A percentile compares a stretch with the other conserved stretches of the same genome.
phyloP scores from a whole-genome alignment of 2,888 invertebrate genomes.

The Lissocephala sabroskyi region DNA sequence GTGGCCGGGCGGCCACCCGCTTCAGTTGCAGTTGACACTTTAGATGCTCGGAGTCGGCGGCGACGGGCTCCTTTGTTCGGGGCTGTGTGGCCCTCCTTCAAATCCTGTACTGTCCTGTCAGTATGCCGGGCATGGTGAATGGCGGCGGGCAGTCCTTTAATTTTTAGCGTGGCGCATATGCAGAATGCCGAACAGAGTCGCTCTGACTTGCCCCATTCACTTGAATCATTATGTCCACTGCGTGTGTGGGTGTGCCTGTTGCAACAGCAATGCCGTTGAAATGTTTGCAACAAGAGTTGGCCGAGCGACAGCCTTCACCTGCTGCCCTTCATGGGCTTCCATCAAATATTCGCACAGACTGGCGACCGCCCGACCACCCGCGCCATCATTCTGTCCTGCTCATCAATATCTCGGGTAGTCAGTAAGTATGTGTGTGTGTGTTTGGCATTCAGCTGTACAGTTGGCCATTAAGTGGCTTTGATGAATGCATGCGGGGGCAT shows the following conservation, averaged over 20 bases:
- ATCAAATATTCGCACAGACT: conserved; percentile 1
- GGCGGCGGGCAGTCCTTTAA: conserved; percentile 30
- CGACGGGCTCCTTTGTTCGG: not conserved
- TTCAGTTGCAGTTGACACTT: conserved; percentile 55
- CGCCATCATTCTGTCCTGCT: too few relatives aligned
- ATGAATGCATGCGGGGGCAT: conserved; percentile 1
- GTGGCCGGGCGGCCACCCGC: conserved; percentile 22
- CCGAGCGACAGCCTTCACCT: not conserved
- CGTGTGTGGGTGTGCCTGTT: too few relatives aligned
- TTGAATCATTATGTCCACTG: too few relatives aligned
- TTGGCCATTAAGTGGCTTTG: conserved; percentile 6
- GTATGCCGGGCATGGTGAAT: conserved; percentile 18
- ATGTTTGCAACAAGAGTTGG: too few relatives aligned
- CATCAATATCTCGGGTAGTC: too few relatives aligned
- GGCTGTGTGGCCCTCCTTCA: not conserved
- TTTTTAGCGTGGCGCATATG: not conserved
- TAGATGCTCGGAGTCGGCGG: conserved; percentile 9
- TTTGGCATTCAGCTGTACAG: not conserved
- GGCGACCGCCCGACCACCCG: too few relatives aligned
- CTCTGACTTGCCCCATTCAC: too few relatives aligned
- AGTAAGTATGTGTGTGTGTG: not conserved
- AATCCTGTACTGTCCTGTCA: not conserved
- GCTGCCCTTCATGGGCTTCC: not conserved
- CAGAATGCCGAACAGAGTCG: too few relatives aligned
- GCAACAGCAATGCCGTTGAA: too few relatives aligned